These are phyloP conservation scores for Laticauda colubrina DNA, from an alignment of 2,113 vertebrate genomes.

Conservation along the genomic window DNA sequence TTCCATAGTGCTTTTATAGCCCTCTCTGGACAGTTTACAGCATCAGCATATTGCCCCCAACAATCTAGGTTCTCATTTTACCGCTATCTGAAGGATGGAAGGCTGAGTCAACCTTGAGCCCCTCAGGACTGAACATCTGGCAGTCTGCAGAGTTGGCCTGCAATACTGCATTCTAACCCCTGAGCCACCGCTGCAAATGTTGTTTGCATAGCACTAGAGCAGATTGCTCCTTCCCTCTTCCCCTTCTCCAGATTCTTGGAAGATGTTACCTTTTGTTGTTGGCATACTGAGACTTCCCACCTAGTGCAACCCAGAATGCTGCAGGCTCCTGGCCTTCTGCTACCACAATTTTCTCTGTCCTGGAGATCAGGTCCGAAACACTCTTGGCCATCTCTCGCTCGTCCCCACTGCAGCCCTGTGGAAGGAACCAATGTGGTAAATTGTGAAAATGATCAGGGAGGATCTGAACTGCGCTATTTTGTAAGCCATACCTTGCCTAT, in stretches of 20 bases:
- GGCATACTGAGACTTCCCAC: conserved; percentile 83
- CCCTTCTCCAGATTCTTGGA: background rate
- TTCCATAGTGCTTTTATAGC: background rate
- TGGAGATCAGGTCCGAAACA: conserved; percentile 79
- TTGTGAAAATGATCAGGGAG: background rate
- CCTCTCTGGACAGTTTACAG: background rate
- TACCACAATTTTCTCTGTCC: conserved; percentile 78
- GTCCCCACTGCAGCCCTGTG: conserved; percentile 84
- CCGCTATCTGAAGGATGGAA: background rate
- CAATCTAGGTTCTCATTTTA: background rate
- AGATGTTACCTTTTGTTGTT: conserved; percentile 75
- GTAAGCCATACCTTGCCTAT: background rate
- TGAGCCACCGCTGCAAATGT: background rate
- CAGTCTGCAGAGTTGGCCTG: background rate
- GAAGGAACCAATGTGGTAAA: background rate
- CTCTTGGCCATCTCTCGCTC: conserved; percentile 84
- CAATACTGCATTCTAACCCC: background rate
- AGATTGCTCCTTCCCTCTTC: background rate
- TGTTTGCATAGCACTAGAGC: background rate
- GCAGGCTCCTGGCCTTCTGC: conserved; percentile 86
- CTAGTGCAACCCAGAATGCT: conserved; percentile 84
- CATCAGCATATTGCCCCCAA: background rate
- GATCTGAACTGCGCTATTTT: background rate
- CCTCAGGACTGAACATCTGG: background rate
- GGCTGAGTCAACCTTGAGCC: background rate